A percentile compares a stretch with the other conserved stretches of the same genome.
Evolutionary conservation across 1,140 invertebrate genomes (phyloP).

Genomic region (Heliconius eleuchia): DNA sequence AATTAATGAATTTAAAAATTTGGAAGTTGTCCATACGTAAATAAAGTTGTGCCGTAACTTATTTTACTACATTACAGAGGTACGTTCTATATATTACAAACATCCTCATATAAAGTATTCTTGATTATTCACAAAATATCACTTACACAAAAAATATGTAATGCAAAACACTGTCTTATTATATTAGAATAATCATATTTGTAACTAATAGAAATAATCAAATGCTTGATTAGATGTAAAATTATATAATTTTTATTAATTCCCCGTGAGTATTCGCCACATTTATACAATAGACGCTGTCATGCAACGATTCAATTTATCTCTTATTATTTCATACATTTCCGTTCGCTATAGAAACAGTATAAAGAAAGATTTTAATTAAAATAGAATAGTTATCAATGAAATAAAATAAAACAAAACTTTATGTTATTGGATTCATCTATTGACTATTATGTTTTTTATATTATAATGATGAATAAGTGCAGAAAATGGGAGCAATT

Average conservation of each 20-base stretch:
- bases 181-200: too few relatives aligned
- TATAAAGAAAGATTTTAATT: neutral
- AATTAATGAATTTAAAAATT: neutral
- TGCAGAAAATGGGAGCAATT: neutral
- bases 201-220: too few relatives aligned
- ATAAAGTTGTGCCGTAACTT: neutral
- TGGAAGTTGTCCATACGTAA: neutral
- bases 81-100: too few relatives aligned
- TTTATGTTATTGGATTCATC: neutral
- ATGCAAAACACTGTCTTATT: too few relatives aligned
- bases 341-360: neutral
- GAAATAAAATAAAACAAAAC: neutral
- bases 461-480: neutral
- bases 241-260: neutral
- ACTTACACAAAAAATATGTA: too few relatives aligned
- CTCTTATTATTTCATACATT: constrained; percentile 3
- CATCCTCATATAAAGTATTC: too few relatives aligned
- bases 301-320: constrained; percentile 9
- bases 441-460: neutral
- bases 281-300: neutral
- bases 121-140: too few relatives aligned
- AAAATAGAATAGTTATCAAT: neutral
- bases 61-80: neutral
- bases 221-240: neutral
- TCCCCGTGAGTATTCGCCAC: neutral